Evolutionary conservation across 2,113 vertebrate species (phyloP), one percentile per base, ranked within the genome.

Genomic region (Amblyornis subalaris): DNA sequence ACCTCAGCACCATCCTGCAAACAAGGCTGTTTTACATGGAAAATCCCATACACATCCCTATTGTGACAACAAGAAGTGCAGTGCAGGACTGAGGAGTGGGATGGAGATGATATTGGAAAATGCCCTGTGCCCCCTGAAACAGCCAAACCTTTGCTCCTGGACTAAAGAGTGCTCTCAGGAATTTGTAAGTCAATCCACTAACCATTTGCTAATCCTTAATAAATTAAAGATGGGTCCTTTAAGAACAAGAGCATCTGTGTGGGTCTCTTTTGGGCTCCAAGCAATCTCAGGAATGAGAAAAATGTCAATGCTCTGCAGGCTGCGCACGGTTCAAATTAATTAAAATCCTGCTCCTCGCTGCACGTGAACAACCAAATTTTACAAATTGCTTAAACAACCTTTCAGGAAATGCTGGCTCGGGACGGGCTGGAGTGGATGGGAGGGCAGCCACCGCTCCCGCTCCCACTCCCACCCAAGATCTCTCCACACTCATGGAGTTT

Each of bases 231-330:
- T 90, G 84, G 54, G 81, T 87, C 72, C 86, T 94, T 93, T 84
- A 94, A 89, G 81, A 67, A 81, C 26, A 58, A 42, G 65, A 93
- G 38, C 87, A 94, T 96, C 87, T 65, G 70, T 42, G 53, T 54
- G 57, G 47, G 53, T 94, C 79, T 64, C 74, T 89, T 82, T 15
- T 51, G 84, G 89, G 91, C 84, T 94, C 66, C 1, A 18, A 95
- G 71, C 58, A 94, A 96, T 96, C 94, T 65, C 9, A 94, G 73
- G 95, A 95, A 94, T 95, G 96, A 95, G 87, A 96, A 96, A 96
- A 96, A 96, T 94, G 96, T 72, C 1, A 4, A 73, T 36, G 85
- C 81, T 87, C 84, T 7, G 6, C 0, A 0, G 75, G 57, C 83
- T 81, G 53, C 0, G 12, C 83, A 25, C 69, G 15, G 86, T 45